These are phyloP conservation scores for Euspilapteryx auroguttella DNA, from an alignment of 2,888 invertebrate species.

Conservation along the genomic window DNA sequence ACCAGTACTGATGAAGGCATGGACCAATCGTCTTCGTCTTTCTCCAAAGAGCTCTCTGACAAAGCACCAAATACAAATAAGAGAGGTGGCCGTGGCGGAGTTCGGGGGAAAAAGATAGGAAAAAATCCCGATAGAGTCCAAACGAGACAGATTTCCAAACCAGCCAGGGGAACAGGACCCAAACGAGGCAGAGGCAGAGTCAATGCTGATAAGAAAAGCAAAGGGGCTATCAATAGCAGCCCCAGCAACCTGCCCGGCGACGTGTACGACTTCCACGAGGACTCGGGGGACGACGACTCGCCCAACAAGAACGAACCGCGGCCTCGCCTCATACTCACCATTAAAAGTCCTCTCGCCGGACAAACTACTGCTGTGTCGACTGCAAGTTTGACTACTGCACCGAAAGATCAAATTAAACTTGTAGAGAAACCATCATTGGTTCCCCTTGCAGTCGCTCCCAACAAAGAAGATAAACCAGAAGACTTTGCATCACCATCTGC, in stretches of 20 bases:
- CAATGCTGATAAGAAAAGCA: conserved; percentile 56
- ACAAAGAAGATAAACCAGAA: conserved; percentile 52
- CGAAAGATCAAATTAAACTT: conserved; percentile 29
- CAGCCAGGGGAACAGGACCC: conserved; percentile 26
- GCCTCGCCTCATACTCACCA: conserved; percentile 78
- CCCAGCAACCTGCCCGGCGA: conserved; percentile 69
- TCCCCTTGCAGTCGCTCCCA: conserved; percentile 8
- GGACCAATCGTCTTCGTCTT: conserved; percentile 12
- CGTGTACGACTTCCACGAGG: conserved; percentile 90
- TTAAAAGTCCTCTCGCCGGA: conserved; percentile 68
- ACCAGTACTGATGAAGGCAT: conserved; percentile 9
- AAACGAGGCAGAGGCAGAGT: conserved; percentile 54
- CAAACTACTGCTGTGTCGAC: conserved; percentile 34
- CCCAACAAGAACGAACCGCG: conserved; percentile 56
- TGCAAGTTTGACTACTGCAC: conserved; percentile 36
- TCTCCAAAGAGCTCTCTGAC: conserved; percentile 14
- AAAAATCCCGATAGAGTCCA: conserved; percentile 38
- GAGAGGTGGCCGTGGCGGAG: conserved; percentile 37
- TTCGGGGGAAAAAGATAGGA: conserved; percentile 44
- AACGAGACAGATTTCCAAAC: conserved; percentile 46
- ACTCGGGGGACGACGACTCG: conserved; percentile 75
- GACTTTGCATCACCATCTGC: conserved; percentile 65
- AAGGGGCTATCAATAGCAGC: conserved; percentile 42
- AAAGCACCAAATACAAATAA: conserved; percentile 18
- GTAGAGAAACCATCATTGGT: conserved; percentile 19